A percentile compares a stretch with the other conserved stretches of the same genome.
phyloP scores from a whole-genome alignment of 2,888 invertebrate species.

The Unio delphinus region DNA sequence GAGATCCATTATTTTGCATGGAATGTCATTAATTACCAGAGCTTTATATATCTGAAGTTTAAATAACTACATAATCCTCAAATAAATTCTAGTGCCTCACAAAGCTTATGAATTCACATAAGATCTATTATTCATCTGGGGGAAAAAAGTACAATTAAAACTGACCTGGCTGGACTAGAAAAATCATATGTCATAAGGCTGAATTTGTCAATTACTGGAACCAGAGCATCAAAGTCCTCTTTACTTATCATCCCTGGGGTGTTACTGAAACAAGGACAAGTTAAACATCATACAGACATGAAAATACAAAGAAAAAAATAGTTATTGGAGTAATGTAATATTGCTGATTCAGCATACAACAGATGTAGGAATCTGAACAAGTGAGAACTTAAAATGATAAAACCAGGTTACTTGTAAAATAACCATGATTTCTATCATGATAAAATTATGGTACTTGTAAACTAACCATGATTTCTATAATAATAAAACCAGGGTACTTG shows the following conservation, averaged over 20 bases:
- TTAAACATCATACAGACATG: background rate
- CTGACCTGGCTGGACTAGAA: conserved; percentile 75
- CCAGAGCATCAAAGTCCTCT: conserved; percentile 84
- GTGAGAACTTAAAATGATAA: background rate
- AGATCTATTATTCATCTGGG: too few relatives aligned
- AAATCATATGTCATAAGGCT: conserved; percentile 98
- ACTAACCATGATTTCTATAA: background rate
- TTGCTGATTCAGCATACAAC: background rate
- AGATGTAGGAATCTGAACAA: background rate
- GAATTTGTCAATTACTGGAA: conserved; percentile 85
- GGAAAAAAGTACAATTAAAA: background rate
- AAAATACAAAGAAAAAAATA: too few relatives aligned
- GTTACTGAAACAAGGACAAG: conserved; percentile 33
- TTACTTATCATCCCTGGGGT: conserved; percentile 66
- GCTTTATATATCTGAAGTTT: too few relatives aligned
- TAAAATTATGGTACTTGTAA: background rate
- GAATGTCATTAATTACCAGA: too few relatives aligned
- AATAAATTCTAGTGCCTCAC: too few relatives aligned
- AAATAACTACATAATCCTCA: too few relatives aligned
- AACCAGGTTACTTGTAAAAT: background rate
- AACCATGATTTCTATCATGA: background rate
- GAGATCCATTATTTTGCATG: too few relatives aligned
- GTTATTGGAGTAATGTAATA: background rate
- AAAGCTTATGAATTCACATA: too few relatives aligned
- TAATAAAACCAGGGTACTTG: too few relatives aligned